Percentiles rank a stretch among this genome's conserved stretches.
Conservation (phyloP, 2,113 vertebrate species). For the Notechis scutatus region DNA sequence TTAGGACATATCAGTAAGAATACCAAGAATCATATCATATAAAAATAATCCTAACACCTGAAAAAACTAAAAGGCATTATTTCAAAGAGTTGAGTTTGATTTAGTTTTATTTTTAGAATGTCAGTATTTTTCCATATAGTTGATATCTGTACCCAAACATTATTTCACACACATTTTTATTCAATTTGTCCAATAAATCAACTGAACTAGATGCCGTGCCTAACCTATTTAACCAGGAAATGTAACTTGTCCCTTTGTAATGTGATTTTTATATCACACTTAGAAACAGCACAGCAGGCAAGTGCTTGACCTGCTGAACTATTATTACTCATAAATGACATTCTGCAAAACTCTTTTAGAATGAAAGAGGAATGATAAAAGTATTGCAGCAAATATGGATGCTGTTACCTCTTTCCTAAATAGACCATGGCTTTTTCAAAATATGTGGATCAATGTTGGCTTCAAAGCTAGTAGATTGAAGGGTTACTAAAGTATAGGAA, state of each 20-base stretch:
- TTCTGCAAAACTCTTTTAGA: slow-evolving; percentile 3
- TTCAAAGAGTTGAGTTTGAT: neutral
- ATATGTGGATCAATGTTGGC: neutral
- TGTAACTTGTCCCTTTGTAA: neutral
- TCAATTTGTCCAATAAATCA: neutral
- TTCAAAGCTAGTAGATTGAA: neutral
- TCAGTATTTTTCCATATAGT: neutral
- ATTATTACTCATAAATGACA: neutral
- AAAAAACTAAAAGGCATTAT: neutral
- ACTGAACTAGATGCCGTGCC: neutral
- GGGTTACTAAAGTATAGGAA: neutral
- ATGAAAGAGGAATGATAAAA: slow-evolving; percentile 11
- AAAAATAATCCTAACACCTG: neutral
- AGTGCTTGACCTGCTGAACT: neutral
- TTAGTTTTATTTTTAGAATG: neutral
- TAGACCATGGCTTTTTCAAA: neutral
- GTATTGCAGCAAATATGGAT: neutral
- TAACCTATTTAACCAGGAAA: neutral
- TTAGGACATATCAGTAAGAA: neutral
- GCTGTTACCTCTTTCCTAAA: neutral
- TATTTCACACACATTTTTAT: neutral
- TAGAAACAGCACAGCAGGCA: neutral
- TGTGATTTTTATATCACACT: slow-evolving; percentile 19
- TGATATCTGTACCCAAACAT: neutral
- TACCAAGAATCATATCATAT: neutral